Percentiles rank a stretch among this genome's conserved stretches.
Conservation (phyloP, 2,888 invertebrate genomes). For the Morinoia aosen region DNA sequence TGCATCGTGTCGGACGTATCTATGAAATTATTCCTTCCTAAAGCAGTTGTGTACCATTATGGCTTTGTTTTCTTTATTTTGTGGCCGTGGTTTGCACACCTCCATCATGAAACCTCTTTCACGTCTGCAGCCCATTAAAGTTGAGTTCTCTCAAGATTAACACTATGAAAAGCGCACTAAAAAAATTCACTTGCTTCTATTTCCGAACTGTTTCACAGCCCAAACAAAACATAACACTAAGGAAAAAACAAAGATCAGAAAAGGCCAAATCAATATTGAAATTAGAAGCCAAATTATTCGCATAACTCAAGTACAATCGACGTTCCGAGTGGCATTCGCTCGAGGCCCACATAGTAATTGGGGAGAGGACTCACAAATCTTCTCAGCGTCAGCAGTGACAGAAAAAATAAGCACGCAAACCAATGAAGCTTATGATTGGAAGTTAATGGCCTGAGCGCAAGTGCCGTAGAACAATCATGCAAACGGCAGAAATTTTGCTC, state of each 20-base stretch:
- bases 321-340: not conserved
- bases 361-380: not conserved
- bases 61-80: not conserved
- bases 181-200: not conserved
- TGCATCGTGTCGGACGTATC: too few species aligned
- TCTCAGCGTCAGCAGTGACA: not conserved
- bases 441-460: not conserved
- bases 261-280: not conserved
- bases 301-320: not conserved
- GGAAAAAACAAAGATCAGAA: not conserved
- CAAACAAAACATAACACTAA: not conserved
- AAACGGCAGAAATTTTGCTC: not conserved
- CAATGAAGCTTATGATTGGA: not conserved
- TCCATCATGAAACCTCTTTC: not conserved
- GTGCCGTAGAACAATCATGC: not conserved
- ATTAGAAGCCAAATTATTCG: not conserved
- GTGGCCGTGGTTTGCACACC: not conserved
- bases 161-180: not conserved
- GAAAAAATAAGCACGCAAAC: not conserved
- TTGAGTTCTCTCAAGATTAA: not conserved
- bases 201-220: not conserved
- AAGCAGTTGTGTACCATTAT: too few species aligned
- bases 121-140: not conserved
- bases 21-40: too few species aligned
- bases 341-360: not conserved